Conservation (phyloP, 2,797 vertebrate genomes). For the Morus bassanus region DNA sequence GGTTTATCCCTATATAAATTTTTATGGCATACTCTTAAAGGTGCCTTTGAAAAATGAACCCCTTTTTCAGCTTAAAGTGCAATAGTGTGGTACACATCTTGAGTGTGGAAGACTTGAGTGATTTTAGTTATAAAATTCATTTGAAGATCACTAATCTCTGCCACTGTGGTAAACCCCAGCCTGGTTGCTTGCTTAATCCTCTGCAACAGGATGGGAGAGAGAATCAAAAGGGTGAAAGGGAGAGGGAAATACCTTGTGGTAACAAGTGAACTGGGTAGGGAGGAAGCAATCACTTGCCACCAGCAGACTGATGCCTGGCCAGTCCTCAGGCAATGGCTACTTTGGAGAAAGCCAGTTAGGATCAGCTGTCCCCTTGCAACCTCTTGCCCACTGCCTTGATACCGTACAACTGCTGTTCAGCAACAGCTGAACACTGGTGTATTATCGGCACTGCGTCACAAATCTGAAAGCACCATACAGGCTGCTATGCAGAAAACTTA, state of each 20-base stretch:
- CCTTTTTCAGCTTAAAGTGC: background rate
- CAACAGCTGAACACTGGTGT: background rate
- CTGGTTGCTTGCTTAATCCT: background rate
- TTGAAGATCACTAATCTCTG: background rate
- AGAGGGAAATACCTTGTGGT: background rate
- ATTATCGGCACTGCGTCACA: background rate
- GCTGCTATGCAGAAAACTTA: background rate
- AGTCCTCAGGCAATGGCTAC: background rate
- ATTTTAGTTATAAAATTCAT: background rate
- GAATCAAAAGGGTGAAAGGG: background rate
- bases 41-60: background rate
- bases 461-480: fast-evolving
- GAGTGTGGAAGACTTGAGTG: background rate
- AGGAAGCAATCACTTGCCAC: background rate
- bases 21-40: background rate
- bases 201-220: background rate
- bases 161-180: background rate
- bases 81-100: background rate
- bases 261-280: background rate
- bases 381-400: background rate
- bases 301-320: background rate
- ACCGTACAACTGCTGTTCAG: fast-evolving
- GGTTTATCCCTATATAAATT: background rate
- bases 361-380: background rate
- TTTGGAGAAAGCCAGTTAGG: background rate